Base-by-base conservation (phyloP, 1,140 invertebrate species). In the Tetranychus cinnabarinus region DNA sequence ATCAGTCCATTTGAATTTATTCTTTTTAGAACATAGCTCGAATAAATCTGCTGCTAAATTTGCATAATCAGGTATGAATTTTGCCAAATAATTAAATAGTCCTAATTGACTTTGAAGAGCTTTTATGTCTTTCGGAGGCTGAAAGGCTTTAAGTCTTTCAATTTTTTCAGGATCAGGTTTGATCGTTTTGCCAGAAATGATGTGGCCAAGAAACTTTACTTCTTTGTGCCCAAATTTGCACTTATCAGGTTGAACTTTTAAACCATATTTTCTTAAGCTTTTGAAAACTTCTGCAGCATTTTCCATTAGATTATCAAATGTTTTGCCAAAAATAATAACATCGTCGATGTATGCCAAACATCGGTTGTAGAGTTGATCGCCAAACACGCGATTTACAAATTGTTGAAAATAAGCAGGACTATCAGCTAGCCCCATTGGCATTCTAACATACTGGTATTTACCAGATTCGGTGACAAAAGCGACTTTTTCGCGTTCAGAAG, bases 381-480 rank as follows among this genome's bases (percentile, higher is more conserved):
- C 48, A 33, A 52, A 33, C 3, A 52, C 15, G 3, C 5, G 4
- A 15, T 72, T 69, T 2, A 74, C 68, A 0, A 72, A 45, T 7
- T 72, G 57, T 58, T 71, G 69, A 58, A 73, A 74, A 10, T 46
- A 60, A 2, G 64, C 63, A 8, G 66, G 63, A 37, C 62, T 37
- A 59, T 59, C 48, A 12, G 39, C 31, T 15, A 66, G 56, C 7
- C 66, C 64, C 15, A 66, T 61, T 3, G 66, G 66, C 59, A 68
- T 60, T 6, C 60, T 12, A 3, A 33, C 7, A 37, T 58, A 64
- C 47, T 68, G 62, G 42, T 45, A 68, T 13, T 64, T 64, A 5
- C 66, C 65, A 23, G 66, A 62, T 1, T 68, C 67, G 5, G 69
- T 67, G 0, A 64, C 65, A 63, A 75, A 74, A 0, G 73, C 73